Evolutionary conservation across 2,888 invertebrate species (phyloP), one percentile per base, ranked within the genome.

Genomic region (Heterodera filipjevi): DNA sequence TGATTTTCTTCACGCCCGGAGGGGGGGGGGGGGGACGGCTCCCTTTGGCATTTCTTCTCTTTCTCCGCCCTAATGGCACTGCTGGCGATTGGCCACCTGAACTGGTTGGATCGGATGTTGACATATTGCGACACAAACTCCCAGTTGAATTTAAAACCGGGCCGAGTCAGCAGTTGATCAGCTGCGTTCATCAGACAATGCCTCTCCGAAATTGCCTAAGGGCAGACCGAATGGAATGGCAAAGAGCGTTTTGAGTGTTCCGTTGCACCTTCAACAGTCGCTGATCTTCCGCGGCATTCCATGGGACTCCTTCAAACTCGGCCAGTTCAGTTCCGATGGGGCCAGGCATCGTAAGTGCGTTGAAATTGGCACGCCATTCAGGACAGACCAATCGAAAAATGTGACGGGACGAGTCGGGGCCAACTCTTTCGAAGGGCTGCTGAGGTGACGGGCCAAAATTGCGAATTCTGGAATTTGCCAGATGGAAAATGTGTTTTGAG

Each of bases 131-230:
- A 93, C 14, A 95, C 94, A 89, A 96, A 92, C 90, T 98, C 96
- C 97, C 97, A 98, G 91, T 98, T 98, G 70, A 95, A 94, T 39
- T 93, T 93, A 89, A 95, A 95, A 0, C 93, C 95, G 0, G 94
- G 94, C 81, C 66, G 27, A 32, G n/a, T 66, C 3, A 53, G 92
- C 90, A 93, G 92, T 83, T 93, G 92, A 91, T 93, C 94, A 79
- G 94, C 89, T 0, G 94, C 94, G 71, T 39, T 73, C 16, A 3
- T 30, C 27, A 75, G 14, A 75, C 27, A n/a, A 27, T 73, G 46
- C 64, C 14, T 46, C 27, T 27, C 74, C 33, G 33, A 73, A 27
- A 73, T 73, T n/a, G 64, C 53, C 46, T 59, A 14, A 32, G 35
- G 1, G n/a, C 1, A 5, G 53, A 3, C 12, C 71, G 30, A 46